phyloP scores from a whole-genome alignment of 53 echinoderm and acorn worm genomes.

The Echinarachnius parma region DNA sequence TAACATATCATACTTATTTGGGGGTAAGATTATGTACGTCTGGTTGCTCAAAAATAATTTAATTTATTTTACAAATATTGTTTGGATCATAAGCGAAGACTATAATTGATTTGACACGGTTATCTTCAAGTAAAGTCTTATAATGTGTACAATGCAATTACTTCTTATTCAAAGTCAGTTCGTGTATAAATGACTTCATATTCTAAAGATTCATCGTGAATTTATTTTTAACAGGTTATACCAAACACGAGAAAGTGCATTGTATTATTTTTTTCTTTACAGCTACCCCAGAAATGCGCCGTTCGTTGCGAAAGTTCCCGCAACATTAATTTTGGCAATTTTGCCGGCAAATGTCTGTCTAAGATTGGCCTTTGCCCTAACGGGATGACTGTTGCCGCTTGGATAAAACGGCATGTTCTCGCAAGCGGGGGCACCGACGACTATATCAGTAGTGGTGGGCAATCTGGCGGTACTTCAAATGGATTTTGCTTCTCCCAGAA shows the following conservation, averaged over 20 bases:
- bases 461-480: slow-evolving; percentile 6
- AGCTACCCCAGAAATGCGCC: slow-evolving; percentile 31
- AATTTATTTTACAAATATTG: too few relatives aligned
- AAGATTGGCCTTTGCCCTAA: slow-evolving; percentile 31
- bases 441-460: slow-evolving; percentile 28
- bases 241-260: background rate
- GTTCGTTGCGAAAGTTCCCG: background rate
- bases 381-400: slow-evolving; percentile 17
- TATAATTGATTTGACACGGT: too few relatives aligned
- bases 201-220: too few relatives aligned
- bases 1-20: too few relatives aligned
- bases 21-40: too few relatives aligned
- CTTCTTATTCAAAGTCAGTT: too few relatives aligned
- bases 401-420: slow-evolving; percentile 8
- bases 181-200: too few relatives aligned
- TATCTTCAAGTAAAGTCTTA: too few relatives aligned
- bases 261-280: background rate
- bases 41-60: too few relatives aligned
- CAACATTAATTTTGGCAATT: background rate
- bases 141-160: too few relatives aligned
- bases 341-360: slow-evolving; percentile 15
- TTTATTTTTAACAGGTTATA: too few relatives aligned
- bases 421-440: background rate
- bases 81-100: too few relatives aligned
- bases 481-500: slow-evolving; percentile 13